These are phyloP conservation scores for Xerus inauris DNA, from an alignment of 2,113 vertebrate genomes.

Conservation along the genomic window DNA sequence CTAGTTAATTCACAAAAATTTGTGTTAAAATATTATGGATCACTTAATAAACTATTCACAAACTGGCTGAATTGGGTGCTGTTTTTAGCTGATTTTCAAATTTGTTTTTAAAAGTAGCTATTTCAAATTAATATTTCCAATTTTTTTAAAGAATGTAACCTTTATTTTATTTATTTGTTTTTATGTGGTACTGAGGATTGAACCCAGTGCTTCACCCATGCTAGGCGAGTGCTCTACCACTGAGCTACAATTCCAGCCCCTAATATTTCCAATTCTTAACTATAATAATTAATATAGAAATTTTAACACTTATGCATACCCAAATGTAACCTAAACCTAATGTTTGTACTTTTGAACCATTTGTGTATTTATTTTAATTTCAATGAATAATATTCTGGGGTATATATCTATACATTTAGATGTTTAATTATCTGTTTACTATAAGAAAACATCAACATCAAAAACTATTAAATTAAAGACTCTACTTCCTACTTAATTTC, in stretches of 20 bases:
- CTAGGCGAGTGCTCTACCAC: too few relatives aligned
- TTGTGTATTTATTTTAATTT: slow-evolving; percentile 38
- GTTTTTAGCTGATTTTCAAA: slow-evolving; percentile 52
- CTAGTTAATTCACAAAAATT: slow-evolving; percentile 56
- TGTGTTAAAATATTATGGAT: slow-evolving; percentile 64
- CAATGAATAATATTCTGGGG: slow-evolving; percentile 22
- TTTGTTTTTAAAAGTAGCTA: slow-evolving; percentile 55
- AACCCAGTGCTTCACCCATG: too few relatives aligned
- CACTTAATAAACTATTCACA: slow-evolving; percentile 39
- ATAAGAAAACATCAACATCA: slow-evolving; percentile 38
- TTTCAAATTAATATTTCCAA: slow-evolving; percentile 63
- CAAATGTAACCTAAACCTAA: slow-evolving; percentile 16
- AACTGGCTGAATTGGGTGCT: slow-evolving; percentile 23
- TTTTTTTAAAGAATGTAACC: too few relatives aligned
- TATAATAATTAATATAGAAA: slow-evolving; percentile 52
- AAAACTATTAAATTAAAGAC: not conserved
- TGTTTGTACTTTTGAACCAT: slow-evolving; percentile 46
- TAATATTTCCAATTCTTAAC: slow-evolving; percentile 52
- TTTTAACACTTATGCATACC: not conserved
- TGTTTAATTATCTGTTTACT: slow-evolving; percentile 3
- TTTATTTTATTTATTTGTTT: too few relatives aligned
- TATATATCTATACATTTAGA: not conserved
- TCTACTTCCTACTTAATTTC: slow-evolving; percentile 12
- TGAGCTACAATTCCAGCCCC: too few relatives aligned
- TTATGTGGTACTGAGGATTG: too few relatives aligned